These are phyloP conservation scores for Eleutherodactylus coqui DNA, from an alignment of 2,797 vertebrate genomes.

Conservation along the genomic window DNA sequence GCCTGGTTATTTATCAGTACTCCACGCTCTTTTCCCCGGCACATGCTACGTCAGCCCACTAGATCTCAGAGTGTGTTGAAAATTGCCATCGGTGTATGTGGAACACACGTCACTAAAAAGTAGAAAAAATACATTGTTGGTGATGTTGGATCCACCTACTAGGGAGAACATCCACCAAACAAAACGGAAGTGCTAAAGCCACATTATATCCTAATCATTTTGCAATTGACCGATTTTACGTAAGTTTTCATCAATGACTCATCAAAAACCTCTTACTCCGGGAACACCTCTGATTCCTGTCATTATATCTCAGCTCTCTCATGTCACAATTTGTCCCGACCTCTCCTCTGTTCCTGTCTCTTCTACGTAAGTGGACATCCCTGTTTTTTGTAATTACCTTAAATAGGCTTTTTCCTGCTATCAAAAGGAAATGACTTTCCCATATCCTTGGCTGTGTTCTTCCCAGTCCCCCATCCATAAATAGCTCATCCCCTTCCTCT, in stretches of 20 bases:
- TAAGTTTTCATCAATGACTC: neutral
- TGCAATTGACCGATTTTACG: neutral
- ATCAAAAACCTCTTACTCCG: neutral
- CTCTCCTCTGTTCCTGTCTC: conserved; percentile 46
- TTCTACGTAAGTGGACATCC: conserved; percentile 41
- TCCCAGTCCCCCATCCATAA: conserved; percentile 50
- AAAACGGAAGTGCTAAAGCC: neutral
- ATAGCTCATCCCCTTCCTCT: conserved; percentile 57
- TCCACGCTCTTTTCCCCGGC: accelerated
- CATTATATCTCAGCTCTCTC: neutral
- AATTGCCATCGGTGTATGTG: neutral
- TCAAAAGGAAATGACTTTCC: conserved; percentile 59
- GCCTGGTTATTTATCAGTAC: no score
- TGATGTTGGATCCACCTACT: neutral
- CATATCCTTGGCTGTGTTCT: conserved; percentile 60
- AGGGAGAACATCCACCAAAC: neutral
- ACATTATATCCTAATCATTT: neutral
- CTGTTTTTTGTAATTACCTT: conserved; percentile 44
- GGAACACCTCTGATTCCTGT: conserved; percentile 28
- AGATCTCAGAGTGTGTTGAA: neutral
- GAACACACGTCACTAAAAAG: neutral
- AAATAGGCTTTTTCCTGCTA: conserved; percentile 58
- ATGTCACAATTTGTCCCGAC: conserved; percentile 40
- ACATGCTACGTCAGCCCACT: neutral
- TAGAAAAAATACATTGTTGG: neutral